Percentiles rank a stretch among this genome's conserved stretches.
Evolutionary conservation across 2,888 invertebrate species (phyloP).

Genomic region (Escarpia spicata): DNA sequence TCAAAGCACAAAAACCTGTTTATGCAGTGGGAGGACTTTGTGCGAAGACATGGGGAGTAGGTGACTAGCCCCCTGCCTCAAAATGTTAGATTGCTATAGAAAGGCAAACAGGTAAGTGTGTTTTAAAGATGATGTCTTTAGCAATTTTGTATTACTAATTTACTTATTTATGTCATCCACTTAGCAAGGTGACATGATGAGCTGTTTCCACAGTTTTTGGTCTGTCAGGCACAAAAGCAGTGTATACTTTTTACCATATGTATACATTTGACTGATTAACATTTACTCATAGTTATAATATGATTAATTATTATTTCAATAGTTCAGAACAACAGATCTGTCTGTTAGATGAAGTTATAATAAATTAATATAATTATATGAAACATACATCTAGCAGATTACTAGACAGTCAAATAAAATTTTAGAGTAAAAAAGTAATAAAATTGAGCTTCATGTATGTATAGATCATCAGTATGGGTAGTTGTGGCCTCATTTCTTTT

Average conservation of each 20-base stretch:
- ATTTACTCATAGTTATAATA: too few relatives aligned
- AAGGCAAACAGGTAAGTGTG: background rate
- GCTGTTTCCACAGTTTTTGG: too few relatives aligned
- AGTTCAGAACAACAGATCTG: background rate
- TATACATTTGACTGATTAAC: too few relatives aligned
- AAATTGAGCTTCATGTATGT: background rate
- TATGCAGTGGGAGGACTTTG: conserved; percentile 1
- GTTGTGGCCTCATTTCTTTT: background rate
- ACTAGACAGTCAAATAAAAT: background rate
- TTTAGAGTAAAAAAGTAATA: background rate
- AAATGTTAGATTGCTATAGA: background rate
- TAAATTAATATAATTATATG: background rate
- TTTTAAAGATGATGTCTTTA: background rate
- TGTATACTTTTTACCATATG: too few relatives aligned
- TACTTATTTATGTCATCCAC: background rate
- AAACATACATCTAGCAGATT: background rate
- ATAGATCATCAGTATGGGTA: background rate
- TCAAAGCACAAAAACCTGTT: background rate
- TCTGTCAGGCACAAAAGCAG: too few relatives aligned
- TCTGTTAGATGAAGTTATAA: background rate
- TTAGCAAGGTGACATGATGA: too few relatives aligned
- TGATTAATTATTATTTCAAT: too few relatives aligned
- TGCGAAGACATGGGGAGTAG: background rate
- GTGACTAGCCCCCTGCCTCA: background rate
- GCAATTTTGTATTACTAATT: background rate